Percentiles rank a stretch among this genome's conserved stretches.
Conservation (phyloP, 2,888 invertebrate species). For the Lithophane semibrunnea region DNA sequence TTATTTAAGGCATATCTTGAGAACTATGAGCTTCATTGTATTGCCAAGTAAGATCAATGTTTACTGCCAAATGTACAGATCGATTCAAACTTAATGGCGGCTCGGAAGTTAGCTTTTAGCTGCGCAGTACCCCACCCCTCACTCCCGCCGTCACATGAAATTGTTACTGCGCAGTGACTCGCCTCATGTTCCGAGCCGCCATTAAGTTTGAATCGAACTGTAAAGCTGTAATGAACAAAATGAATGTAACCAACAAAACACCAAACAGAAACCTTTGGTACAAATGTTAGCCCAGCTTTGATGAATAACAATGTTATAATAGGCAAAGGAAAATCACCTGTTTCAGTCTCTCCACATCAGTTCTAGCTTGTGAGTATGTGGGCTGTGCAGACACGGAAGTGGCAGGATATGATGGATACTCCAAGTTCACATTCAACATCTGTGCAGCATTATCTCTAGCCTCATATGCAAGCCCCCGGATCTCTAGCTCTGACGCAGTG, state of each 20-base stretch:
- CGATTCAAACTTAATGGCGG: too few species aligned
- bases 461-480: slow-evolving; percentile 92
- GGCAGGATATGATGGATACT: slow-evolving; percentile 86
- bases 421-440: slow-evolving; percentile 88
- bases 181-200: too few species aligned
- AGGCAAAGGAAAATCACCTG: slow-evolving; percentile 78
- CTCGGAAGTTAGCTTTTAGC: too few species aligned
- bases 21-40: slow-evolving; percentile 9
- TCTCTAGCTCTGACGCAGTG: slow-evolving; percentile 92
- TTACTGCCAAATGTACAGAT: slow-evolving; percentile 29
- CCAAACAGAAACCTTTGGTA: slow-evolving; percentile 1
- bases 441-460: slow-evolving; percentile 90
- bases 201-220: too few species aligned
- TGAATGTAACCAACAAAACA: slow-evolving; percentile 3
- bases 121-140: too few species aligned
- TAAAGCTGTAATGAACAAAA: background rate
- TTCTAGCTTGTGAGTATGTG: slow-evolving; percentile 80
- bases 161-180: too few species aligned
- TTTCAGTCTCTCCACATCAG: slow-evolving; percentile 87
- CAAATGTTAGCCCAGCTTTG: slow-evolving; percentile 14
- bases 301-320: slow-evolving; percentile 31
- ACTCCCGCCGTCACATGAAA: too few species aligned
- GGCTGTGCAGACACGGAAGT: slow-evolving; percentile 74
- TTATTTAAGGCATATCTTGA: slow-evolving; percentile 21
- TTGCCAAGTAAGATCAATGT: slow-evolving; percentile 34